These are phyloP conservation scores for Apodemia mormo DNA, from an alignment of 2,888 invertebrate species.

Conservation along the genomic window DNA sequence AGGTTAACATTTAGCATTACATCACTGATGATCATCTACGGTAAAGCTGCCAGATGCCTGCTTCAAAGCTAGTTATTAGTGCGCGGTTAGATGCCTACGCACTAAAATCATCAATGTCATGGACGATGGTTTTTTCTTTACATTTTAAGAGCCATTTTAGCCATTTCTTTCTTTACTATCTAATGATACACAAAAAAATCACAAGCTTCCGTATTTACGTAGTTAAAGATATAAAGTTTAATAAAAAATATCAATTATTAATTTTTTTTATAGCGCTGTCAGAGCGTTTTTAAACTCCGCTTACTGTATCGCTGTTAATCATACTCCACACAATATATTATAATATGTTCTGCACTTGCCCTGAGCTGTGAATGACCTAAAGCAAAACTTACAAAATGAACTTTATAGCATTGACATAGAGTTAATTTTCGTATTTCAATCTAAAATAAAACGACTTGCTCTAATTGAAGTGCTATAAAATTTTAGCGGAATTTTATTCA, in stretches of 20 bases:
- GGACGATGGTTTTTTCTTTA: no score
- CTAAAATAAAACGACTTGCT: neutral
- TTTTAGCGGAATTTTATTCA: conserved; percentile 39
- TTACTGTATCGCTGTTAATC: conserved; percentile 9
- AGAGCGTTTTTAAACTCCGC: conserved; percentile 2
- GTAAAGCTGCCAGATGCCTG: no score
- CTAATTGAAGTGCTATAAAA: conserved; percentile 55
- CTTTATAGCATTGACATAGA: neutral
- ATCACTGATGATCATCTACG: no score
- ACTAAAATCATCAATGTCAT: no score
- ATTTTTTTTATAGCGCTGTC: neutral
- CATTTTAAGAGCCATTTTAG: no score
- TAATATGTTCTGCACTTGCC: conserved; percentile 7
- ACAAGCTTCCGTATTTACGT: no score
- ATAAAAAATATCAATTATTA: neutral
- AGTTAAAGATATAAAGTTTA: no score
- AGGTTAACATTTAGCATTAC: no score
- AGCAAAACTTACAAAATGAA: neutral
- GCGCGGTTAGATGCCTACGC: no score
- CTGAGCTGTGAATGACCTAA: neutral
- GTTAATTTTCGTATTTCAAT: conserved; percentile 6
- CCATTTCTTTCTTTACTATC: no score
- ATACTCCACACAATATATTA: neutral
- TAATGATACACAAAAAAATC: no score
- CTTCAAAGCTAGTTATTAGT: no score